Conservation (phyloP, 2,797 vertebrate genomes). For the Galaxias olidus region DNA sequence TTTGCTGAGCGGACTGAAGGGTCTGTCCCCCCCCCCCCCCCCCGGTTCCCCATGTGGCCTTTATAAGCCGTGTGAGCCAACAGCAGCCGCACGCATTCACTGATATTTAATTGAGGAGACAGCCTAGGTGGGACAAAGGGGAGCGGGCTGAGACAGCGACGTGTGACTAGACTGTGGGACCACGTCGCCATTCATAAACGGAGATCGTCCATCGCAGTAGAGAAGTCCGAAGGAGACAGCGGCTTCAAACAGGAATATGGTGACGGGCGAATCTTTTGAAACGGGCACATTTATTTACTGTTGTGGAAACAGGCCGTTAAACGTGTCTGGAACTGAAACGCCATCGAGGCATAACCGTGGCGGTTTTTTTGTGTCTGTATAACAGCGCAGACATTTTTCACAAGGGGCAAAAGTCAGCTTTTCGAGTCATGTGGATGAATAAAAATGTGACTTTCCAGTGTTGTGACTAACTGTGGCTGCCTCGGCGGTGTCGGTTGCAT, state of each 20-base stretch:
- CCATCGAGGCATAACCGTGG: too few species aligned
- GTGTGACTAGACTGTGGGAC: conserved; percentile 42
- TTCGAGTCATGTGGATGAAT: neutral
- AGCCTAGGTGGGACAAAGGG: conserved; percentile 42
- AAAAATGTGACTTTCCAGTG: neutral
- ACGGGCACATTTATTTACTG: too few species aligned
- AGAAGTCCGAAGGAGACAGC: conserved; percentile 36
- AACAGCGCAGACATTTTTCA: too few species aligned
- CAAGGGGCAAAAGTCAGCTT: neutral
- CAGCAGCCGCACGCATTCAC: conserved; percentile 54
- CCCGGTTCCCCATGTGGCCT: conserved; percentile 30
- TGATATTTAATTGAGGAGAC: conserved; percentile 40
- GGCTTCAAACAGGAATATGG: neutral
- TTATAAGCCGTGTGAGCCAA: conserved; percentile 59
- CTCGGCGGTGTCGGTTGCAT: neutral
- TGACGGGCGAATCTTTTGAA: too few species aligned
- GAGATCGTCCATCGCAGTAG: too few species aligned
- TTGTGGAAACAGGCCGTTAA: too few species aligned
- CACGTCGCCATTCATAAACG: conserved; percentile 26
- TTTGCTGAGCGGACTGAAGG: conserved; percentile 58
- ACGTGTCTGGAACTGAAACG: too few species aligned
- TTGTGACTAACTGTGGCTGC: neutral
- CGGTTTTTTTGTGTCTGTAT: too few species aligned
- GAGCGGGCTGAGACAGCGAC: conserved; percentile 42
- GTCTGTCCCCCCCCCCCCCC: conserved; percentile 5